Evolutionary conservation across 2,888 invertebrate genomes (phyloP), one percentile per base, ranked within the genome.

Genomic region (Leptinotarsa tumamoca): DNA sequence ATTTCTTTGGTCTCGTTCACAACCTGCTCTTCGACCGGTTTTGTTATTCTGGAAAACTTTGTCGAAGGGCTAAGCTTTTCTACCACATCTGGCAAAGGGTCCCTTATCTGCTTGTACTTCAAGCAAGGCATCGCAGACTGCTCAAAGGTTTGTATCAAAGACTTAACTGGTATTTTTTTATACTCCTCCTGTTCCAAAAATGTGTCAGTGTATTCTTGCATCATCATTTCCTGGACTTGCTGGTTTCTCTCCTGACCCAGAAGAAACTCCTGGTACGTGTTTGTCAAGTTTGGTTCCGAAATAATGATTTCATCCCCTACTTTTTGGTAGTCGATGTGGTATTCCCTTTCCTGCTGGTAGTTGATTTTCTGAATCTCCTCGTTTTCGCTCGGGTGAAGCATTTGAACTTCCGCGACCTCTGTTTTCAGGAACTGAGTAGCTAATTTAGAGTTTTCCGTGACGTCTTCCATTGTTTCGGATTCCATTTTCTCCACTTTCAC

Each of bases 141-240:
- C 82, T 93, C 93, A 81, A 92, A 93, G 80, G 90, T 91, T 77
- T 90, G 89, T 68, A 93, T 93, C 51, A 93, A 84, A 68, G 85
- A 85, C 78, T 86, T 89, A 1, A 90, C 89, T 43, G 89, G 89
- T 69, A 90, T 82, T 82, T 89, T 88, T 33, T 85, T 82, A 75
- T 89, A 89, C 27, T 85, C 84, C 43, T 80, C 79, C 50, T n/a
- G 71, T 67, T 71, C 49, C 23, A 17, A 56, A 69, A n/a, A 13
- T 1, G 51, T 27, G n/a, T 73, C 76, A 18, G 50, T 58, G 23
- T 43, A 58, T 21, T 66, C 51, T 43, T 49, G 27, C n/a, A 69
- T 14, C 18, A 56, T 43, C 18, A 43, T 56, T n/a, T 56, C 56
- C 21, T 58, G 61, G 17, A 58, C 58, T 13, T 58, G 51, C 21